These are phyloP conservation scores for Xenops minutus DNA, from an alignment of 2,797 vertebrate species.

Conservation along the genomic window DNA sequence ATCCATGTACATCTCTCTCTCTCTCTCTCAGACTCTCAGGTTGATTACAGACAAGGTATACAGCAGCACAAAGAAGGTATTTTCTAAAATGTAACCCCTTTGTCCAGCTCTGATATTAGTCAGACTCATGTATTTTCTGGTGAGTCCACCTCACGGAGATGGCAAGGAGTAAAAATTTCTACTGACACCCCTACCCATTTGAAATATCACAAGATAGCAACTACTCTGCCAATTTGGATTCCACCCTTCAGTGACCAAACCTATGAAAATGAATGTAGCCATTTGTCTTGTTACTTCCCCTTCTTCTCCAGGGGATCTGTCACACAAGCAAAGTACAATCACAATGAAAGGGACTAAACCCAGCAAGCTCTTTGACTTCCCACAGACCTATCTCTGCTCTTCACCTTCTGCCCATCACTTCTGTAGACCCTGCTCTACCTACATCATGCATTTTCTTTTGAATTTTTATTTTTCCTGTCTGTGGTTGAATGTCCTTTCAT, in stretches of 20 bases:
- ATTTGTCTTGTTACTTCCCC: neutral
- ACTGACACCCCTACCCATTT: accelerated
- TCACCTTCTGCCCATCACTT: neutral
- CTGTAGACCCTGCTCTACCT: neutral
- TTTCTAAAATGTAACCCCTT: neutral
- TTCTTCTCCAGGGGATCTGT: neutral
- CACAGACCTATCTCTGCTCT: neutral
- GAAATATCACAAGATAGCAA: neutral
- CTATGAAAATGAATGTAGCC: neutral
- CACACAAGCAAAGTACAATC: neutral
- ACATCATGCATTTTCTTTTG: neutral
- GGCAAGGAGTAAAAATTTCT: neutral
- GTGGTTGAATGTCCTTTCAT: neutral
- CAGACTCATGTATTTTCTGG: neutral
- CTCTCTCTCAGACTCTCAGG: neutral
- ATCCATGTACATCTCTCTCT: neutral
- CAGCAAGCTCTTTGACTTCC: neutral
- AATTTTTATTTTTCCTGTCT: slow-evolving; percentile 23
- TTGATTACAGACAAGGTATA: neutral
- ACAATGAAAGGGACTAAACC: neutral
- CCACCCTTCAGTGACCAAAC: neutral
- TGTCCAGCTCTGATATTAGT: neutral
- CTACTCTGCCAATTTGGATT: neutral
- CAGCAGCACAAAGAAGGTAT: neutral
- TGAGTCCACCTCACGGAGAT: neutral